phyloP scores from a whole-genome alignment of 2,888 invertebrate species.

The Operophtera brumata region DNA sequence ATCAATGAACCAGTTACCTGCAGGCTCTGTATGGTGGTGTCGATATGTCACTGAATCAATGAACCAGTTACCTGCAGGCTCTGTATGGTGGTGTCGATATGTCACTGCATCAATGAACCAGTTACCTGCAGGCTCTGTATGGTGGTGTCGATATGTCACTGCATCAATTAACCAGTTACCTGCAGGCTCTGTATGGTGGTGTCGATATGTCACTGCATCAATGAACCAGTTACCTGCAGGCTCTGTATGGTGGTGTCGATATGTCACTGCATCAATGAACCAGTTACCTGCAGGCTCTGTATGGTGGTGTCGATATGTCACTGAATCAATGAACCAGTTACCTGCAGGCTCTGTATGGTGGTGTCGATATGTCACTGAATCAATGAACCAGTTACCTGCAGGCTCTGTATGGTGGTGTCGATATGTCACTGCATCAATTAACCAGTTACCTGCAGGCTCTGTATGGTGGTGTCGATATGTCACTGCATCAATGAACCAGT shows the following conservation, averaged over 20 bases:
- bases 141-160: slow-evolving; percentile 80
- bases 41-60: slow-evolving; percentile 55
- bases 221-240: slow-evolving; percentile 74
- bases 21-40: slow-evolving; percentile 85
- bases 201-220: slow-evolving; percentile 69
- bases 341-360: too few relatives aligned
- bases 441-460: too few relatives aligned
- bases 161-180: slow-evolving; percentile 47
- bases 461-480: too few relatives aligned
- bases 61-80: slow-evolving; percentile 80
- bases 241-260: slow-evolving; percentile 86
- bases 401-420: too few relatives aligned
- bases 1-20: slow-evolving; percentile 65
- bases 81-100: slow-evolving; percentile 84
- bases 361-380: too few relatives aligned
- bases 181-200: slow-evolving; percentile 85
- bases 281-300: slow-evolving; percentile 82
- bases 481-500: background rate
- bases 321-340: too few relatives aligned
- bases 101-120: too few relatives aligned
- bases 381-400: too few relatives aligned
- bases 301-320: slow-evolving; percentile 87
- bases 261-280: too few relatives aligned
- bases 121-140: slow-evolving; percentile 84
- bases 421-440: slow-evolving; percentile 86